Evolutionary conservation across 2,888 invertebrate species (phyloP), one percentile per base, ranked within the genome.

Genomic region (Drosophila subquinaria): DNA sequence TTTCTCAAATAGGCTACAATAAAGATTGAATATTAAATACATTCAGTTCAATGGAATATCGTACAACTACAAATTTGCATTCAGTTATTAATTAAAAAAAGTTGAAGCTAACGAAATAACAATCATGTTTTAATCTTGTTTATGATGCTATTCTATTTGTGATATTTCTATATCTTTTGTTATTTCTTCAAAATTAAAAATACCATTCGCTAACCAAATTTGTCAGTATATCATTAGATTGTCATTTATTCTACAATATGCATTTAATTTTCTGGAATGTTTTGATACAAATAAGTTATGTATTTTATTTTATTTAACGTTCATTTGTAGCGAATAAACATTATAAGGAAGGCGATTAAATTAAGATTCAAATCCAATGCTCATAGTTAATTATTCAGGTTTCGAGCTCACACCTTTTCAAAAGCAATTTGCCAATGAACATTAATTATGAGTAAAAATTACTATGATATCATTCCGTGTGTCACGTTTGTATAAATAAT

Each of bases 1-100:
- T 0, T 45, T 5, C 15, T 67, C 1, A 81, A 27, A 36, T 82
- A 68, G 0, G 69, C 86, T 86, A 57, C 3, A 66, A 13, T 17
- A 13, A 40, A 9, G 3, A 55, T 17, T 17, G 50, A 15, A 17
- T 17, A n/a, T n/a, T n/a, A n/a, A n/a, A n/a, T n/a, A n/a, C n/a
- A n/a, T n/a, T n/a, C n/a, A n/a, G n/a, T n/a, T 17, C 23, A 4
- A 4, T 23, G 3, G 40, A 33, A 66, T 51, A 17, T 17, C 17
- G 17, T 17, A 17, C 17, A 17, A 17, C 17, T 17, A 17, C n/a
- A n/a, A n/a, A n/a, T 17, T 17, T 17, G 17, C 17, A 17, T 17
- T 17, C 17, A 17, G 17, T 1, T 17, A 17, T 17, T 1, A 17
- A 1, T 17, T 45, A 38, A 30, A 53, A 27, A 27, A 27, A 6